Base-by-base conservation (phyloP, 2,888 invertebrate species). In the Conops quadrifasciatus region DNA sequence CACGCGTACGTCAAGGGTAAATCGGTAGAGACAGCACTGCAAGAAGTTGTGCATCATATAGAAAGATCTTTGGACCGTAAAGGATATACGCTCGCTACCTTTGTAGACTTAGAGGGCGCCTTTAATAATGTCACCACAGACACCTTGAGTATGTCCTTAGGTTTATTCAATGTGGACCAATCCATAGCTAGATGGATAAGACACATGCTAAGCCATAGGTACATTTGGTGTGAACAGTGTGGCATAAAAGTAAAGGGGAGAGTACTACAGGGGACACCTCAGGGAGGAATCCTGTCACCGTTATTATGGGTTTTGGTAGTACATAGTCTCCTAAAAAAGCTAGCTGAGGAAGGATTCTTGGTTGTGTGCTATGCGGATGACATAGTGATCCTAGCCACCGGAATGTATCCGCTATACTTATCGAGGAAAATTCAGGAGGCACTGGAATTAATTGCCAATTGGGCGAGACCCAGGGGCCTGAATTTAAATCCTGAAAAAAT, bases 281-380 rank as follows among this genome's bases (percentile, higher is more conserved):
- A 49, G 19, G 19, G 30, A 19, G 49, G 58, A 24, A 21, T 66
- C 68, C 45, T 72, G 71, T 43, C 49, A 13, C 49, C 49, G 5
- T 13, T 49, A 13, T 13, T 49, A 1, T 49, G 49, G 49, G 49
- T 49, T 13, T 11, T 19, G 5, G 49, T 49, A 49, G n/a, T 49
- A n/a, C 16, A 49, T 13, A 49, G 2, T 13, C 49, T 49, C 49
- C 19, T 49, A 7, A 3, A 19, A 13, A 49, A 4, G 53, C 3
- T n/a, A 21, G 9, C 49, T 4, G 1, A 49, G 15, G 4, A 49
- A n/a, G 49, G 49, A 16, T 4, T 49, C 0, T 7, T 4, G 1
- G 49, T 49, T 5, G n/a, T 2, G 1, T 49, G 49, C 49, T n/a
- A 49, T 49, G 49, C 49, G 4, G 49, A 49, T 53, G 53, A 53